These are phyloP conservation scores for Ictalurus furcatus DNA, from an alignment of 2,113 vertebrate species.

Conservation along the genomic window DNA sequence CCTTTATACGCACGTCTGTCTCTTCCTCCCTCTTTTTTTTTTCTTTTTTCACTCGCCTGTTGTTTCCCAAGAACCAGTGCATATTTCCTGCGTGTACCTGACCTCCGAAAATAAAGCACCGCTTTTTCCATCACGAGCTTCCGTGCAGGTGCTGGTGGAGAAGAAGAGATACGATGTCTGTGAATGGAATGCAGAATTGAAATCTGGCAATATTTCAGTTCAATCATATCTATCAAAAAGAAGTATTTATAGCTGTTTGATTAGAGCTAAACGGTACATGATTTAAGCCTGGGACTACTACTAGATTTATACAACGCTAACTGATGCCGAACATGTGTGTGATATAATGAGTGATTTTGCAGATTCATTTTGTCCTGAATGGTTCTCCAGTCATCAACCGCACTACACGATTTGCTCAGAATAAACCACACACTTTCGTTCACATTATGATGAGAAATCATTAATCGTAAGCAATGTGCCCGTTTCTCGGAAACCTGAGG, in stretches of 20 bases:
- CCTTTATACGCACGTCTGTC: constrained; percentile 68
- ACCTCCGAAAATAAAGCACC: constrained; percentile 92
- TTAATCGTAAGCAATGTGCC: background rate
- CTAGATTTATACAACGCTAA: background rate
- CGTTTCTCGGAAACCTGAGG: background rate
- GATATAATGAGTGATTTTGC: background rate
- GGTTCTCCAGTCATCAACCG: background rate
- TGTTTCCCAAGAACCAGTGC: constrained; percentile 73
- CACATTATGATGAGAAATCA: background rate
- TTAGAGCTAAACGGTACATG: constrained; percentile 96
- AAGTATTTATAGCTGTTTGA: constrained; percentile 99
- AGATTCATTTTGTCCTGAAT: background rate
- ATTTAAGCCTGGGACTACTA: constrained; percentile 55
- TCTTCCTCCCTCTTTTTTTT: constrained; percentile 30
- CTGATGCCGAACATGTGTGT: background rate
- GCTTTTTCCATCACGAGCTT: constrained; percentile 94
- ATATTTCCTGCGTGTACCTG: constrained; percentile 85
- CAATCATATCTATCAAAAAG: constrained; percentile 64
- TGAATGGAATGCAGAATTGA: constrained; percentile 96
- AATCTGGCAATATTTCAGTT: constrained; percentile 79
- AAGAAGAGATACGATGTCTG: constrained; percentile 84
- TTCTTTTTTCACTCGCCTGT: constrained; percentile 27
- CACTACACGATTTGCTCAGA: background rate
- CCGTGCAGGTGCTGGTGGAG: constrained; percentile 82
- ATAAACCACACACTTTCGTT: background rate